phyloP scores from a whole-genome alignment of 2,797 vertebrate genomes.

The Lithobates pipiens region DNA sequence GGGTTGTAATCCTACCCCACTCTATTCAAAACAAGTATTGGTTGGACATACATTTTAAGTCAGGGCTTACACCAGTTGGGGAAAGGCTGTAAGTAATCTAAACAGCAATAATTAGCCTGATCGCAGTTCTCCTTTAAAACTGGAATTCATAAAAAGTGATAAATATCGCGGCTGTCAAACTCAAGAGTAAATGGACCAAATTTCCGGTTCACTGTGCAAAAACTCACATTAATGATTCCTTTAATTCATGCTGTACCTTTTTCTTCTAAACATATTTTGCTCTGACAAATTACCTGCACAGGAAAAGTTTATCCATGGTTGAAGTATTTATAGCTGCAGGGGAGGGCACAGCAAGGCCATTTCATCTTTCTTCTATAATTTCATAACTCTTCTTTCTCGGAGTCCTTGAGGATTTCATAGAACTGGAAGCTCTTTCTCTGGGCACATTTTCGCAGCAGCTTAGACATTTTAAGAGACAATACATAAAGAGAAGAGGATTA shows the following conservation, averaged over 20 bases:
- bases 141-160: too few species aligned
- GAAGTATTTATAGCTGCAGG: slow-evolving; percentile 66
- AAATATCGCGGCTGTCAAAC: not conserved
- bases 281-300: slow-evolving; percentile 61
- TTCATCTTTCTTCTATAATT: slow-evolving; percentile 65
- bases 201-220: not conserved
- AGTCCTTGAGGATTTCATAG: slow-evolving; percentile 62
- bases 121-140: too few species aligned
- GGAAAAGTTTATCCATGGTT: slow-evolving; percentile 60
- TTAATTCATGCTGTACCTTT: not conserved
- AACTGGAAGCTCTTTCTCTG: slow-evolving; percentile 49
- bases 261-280: slow-evolving; percentile 46
- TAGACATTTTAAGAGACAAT: not conserved
- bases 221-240: slow-evolving; percentile 35
- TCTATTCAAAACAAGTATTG: too few species aligned
- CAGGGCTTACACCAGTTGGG: too few species aligned
- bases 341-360: slow-evolving; percentile 64
- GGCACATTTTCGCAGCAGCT: not conserved
- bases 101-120: too few species aligned
- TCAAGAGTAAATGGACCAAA: not conserved
- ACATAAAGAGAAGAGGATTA: not conserved
- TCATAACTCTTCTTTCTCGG: slow-evolving; percentile 65
- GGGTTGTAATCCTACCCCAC: too few species aligned
- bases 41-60: too few species aligned
- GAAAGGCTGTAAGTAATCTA: too few species aligned